Conservation (phyloP, 2,888 invertebrate species). For the Dynastes maya region DNA sequence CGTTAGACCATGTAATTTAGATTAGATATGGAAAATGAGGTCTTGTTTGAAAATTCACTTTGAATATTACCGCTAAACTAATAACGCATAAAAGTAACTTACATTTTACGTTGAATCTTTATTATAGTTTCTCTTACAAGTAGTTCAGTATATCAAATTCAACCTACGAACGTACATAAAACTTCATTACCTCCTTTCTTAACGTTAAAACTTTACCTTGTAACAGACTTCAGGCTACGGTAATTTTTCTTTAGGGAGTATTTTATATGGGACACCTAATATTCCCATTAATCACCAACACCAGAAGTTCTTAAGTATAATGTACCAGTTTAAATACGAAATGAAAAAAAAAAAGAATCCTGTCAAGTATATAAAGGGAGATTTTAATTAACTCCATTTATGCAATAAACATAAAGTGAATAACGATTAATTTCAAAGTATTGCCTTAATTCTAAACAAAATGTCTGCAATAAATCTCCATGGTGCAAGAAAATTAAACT, state of each 20-base stretch:
- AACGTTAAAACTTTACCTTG: conserved; percentile 19
- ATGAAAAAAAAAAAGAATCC: background rate
- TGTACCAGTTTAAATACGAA: background rate
- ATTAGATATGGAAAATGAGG: too few relatives aligned
- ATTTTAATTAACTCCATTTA: conserved; percentile 22
- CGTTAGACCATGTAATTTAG: too few relatives aligned
- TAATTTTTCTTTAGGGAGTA: background rate
- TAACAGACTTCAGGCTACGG: background rate
- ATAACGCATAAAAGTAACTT: too few relatives aligned
- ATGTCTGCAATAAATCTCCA: conserved; percentile 31
- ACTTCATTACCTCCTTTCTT: conserved; percentile 8
- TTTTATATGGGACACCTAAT: background rate
- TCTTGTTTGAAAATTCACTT: too few relatives aligned
- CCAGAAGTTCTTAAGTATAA: background rate
- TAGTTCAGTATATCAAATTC: conserved; percentile 3
- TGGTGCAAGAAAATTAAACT: conserved; percentile 42
- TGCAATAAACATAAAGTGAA: conserved; percentile 25
- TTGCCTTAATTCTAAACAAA: conserved; percentile 39
- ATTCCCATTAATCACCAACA: conserved; percentile 9
- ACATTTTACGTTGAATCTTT: background rate
- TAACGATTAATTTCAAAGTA: conserved; percentile 35
- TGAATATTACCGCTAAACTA: too few relatives aligned
- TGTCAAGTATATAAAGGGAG: background rate
- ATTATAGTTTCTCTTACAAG: background rate
- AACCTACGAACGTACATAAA: background rate